Evolutionary conservation across 2,888 invertebrate genomes (phyloP).

Genomic region (Heliconius ismenius): DNA sequence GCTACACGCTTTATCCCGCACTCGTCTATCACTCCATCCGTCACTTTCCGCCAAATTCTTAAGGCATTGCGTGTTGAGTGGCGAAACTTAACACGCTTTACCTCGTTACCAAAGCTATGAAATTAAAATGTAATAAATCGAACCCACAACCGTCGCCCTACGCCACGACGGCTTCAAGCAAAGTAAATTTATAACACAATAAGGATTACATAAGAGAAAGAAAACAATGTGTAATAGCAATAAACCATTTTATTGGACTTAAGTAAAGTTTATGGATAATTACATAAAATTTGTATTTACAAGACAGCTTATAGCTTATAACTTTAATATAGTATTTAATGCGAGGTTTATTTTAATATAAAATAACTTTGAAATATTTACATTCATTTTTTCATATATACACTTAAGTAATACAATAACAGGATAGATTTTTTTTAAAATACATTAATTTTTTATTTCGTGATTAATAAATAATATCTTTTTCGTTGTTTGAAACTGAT

Average conservation of each 20-base stretch:
- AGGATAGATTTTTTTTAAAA: neutral
- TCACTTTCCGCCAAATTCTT: no score
- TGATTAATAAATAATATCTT: constrained; percentile 1
- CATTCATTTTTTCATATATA: constrained; percentile 24
- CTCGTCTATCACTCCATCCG: no score
- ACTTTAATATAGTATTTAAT: constrained; percentile 53
- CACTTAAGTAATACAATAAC: constrained; percentile 3
- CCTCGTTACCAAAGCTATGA: no score
- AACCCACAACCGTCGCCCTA: no score
- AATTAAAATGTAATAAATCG: no score
- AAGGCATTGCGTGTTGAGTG: no score
- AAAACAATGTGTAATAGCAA: constrained; percentile 29
- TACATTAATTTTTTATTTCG: neutral
- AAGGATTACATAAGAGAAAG: constrained; percentile 7
- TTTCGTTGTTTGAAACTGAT: neutral
- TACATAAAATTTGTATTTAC: constrained; percentile 56
- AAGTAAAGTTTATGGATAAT: constrained; percentile 49
- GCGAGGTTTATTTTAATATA: constrained; percentile 60
- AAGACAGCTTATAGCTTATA: constrained; percentile 46
- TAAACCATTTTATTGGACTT: constrained; percentile 41
- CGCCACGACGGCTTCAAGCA: no score
- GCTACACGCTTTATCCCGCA: no score
- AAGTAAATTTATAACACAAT: neutral
- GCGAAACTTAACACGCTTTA: no score
- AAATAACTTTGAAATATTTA: constrained; percentile 43